Base-by-base conservation (phyloP, 2,888 invertebrate species). In the Cecidostiba fungosa region DNA sequence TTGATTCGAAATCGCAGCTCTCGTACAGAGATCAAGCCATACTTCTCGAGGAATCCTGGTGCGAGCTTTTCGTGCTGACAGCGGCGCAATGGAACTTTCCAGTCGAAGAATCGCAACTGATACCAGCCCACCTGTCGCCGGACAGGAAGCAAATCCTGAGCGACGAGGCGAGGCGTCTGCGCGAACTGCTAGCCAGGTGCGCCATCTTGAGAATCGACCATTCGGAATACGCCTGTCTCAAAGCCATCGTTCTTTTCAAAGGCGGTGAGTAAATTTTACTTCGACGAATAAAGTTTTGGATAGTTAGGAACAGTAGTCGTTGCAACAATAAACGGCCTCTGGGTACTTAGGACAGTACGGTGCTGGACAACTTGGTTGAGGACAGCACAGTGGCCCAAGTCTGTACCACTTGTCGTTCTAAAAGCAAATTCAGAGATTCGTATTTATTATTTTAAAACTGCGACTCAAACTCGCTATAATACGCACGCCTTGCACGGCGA, bases 201-300 rank as follows among this genome's bases (percentile, higher is more conserved):
- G 94, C 95, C 10, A 93, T 95, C 12, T 94, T 96, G 81, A 94
- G 95, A 88, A 95, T 97, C 26, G 98, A 98, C 92, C 96, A 96
- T 91, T 96, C 96, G 0, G 98, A 98, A 91, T 97, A 96, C 90
- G 97, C 98, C 62, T 98, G 97, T 92, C 94, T 98, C n/a, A 98
- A 97, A 92, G 96, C 97, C 0, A 94, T 97, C 14, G 95, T 97
- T 6, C 94, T 98, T 6, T 98, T 97, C 92, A 97, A 97, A 93
- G 95, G 96, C 93, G 97, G 97, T 97, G 23, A n/a, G 23, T 23
- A 8, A 10, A 36, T 76, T 76, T 76, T 19, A 29, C 19, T 50
- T 72, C 43, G 23, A 29, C 32, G 47, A 50, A 47, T 2, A 43
- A 43, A 73, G n/a, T 54, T 39, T 43, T 36, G 8, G 10, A 6